Evolutionary conservation across 1,140 invertebrate genomes (phyloP).

Genomic region (Schlechtendalia chinensis): DNA sequence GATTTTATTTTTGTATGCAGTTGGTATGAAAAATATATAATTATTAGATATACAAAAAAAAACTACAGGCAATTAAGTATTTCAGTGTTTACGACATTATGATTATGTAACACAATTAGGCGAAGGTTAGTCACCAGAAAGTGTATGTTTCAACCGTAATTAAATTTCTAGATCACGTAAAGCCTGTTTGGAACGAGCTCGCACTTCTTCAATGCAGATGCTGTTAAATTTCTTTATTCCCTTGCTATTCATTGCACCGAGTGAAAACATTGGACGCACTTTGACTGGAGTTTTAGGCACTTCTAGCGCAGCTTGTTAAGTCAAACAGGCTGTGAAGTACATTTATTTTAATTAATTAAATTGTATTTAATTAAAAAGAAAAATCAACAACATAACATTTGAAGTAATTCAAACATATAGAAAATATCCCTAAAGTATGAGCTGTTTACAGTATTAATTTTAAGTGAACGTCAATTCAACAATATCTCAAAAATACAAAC

Average conservation of each 20-base stretch:
- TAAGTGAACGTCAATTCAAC: no score
- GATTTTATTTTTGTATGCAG: no score
- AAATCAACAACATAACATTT: no score
- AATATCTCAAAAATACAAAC: neutral
- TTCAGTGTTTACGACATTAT: no score
- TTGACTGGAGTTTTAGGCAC: neutral
- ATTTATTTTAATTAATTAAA: neutral
- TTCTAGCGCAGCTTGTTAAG: conserved; percentile 20
- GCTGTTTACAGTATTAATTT: no score
- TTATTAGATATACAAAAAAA: no score
- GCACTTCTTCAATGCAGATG: conserved; percentile 40
- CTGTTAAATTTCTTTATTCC: conserved; percentile 43
- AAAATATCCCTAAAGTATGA: no score
- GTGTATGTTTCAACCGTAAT: conserved; percentile 39
- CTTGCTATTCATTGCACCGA: conserved; percentile 30
- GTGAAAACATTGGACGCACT: conserved; percentile 28
- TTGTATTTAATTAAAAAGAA: no score
- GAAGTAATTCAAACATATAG: no score
- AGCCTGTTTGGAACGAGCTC: conserved; percentile 35
- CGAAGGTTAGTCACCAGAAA: conserved; percentile 24
- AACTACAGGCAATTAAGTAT: no score
- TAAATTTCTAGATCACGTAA: conserved; percentile 43
- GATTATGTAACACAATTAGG: no score
- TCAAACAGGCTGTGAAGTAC: neutral
- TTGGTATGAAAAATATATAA: no score